Conservation (phyloP, 1,140 invertebrate genomes). For the Heliconius melpomene region DNA sequence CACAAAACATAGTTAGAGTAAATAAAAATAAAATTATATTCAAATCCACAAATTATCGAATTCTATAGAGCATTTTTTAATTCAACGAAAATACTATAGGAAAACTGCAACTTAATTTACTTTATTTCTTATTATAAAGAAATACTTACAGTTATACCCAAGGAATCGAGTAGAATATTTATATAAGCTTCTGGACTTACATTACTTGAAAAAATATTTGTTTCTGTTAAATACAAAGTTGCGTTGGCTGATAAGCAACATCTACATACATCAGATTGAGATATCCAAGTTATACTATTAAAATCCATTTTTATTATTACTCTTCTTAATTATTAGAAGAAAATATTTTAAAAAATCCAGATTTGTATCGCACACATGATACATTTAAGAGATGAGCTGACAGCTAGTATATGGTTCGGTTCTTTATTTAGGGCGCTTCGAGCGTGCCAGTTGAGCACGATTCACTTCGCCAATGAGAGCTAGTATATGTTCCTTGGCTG, state of each 20-base stretch:
- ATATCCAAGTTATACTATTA: slow-evolving; percentile 19
- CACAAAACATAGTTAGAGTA: no score
- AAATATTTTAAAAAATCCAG: not conserved
- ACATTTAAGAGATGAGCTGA: no score
- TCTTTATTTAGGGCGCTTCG: no score
- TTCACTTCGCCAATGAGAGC: no score
- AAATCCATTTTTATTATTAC: slow-evolving; percentile 9
- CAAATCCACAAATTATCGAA: no score
- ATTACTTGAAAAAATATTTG: slow-evolving; percentile 17
- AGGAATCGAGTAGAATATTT: slow-evolving; percentile 38
- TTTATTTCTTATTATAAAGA: not conserved
- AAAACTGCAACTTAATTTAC: not conserved
- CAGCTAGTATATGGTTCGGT: no score
- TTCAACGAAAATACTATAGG: no score
- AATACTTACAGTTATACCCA: slow-evolving; percentile 42
- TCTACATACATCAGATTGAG: slow-evolving; percentile 40
- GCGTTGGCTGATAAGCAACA: slow-evolving; percentile 42
- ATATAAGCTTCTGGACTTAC: slow-evolving; percentile 32
- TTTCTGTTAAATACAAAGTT: slow-evolving; percentile 31
- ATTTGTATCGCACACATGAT: not conserved
- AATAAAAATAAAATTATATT: no score
- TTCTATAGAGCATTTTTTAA: no score
- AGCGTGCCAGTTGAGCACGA: no score
- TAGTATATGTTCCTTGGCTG: no score
- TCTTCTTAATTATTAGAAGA: not conserved